Evolutionary conservation across 2,797 vertebrate genomes (phyloP).

Genomic region (Limnodromus scolopaceus): DNA sequence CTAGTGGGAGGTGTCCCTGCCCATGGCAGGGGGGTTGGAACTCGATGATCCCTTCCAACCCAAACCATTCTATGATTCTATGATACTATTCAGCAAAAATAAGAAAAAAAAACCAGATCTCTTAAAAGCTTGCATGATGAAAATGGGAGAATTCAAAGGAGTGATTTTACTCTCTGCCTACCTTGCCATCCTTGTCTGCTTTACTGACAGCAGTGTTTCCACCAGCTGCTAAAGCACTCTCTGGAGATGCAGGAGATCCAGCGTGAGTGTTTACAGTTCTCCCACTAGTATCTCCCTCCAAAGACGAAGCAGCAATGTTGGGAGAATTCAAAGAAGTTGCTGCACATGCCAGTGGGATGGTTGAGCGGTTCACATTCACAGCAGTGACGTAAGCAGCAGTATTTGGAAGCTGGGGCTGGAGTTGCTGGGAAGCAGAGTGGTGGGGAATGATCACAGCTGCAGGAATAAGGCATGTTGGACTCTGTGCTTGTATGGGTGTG

Average conservation of each 20-base stretch:
- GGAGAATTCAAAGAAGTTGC: constrained; percentile 86
- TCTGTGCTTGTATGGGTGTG: constrained; percentile 90
- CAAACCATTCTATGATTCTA: no score
- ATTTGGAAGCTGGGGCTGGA: constrained; percentile 79
- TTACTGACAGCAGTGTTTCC: constrained; percentile 78
- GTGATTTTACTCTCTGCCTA: constrained; percentile 59
- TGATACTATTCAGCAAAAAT: not conserved
- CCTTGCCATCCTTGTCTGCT: constrained; percentile 93
- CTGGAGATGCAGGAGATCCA: constrained; percentile 76
- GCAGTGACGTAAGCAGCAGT: constrained; percentile 69
- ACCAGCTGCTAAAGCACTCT: constrained; percentile 72
- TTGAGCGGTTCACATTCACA: constrained; percentile 72
- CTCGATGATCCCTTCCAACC: no score
- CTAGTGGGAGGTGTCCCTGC: no score
- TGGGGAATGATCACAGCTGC: constrained; percentile 82
- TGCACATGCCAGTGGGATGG: constrained; percentile 84
- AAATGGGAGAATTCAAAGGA: not conserved
- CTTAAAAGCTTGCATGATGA: not conserved
- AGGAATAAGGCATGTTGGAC: constrained; percentile 81
- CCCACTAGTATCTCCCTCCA: constrained; percentile 84
- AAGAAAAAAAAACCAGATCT: not conserved
- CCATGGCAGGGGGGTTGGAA: no score
- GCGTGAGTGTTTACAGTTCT: constrained; percentile 78
- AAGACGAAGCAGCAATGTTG: constrained; percentile 79
- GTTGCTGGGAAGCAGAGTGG: constrained; percentile 75